These are phyloP conservation scores for Rissa tridactyla DNA, from an alignment of 2,113 vertebrate species.

Conservation along the genomic window DNA sequence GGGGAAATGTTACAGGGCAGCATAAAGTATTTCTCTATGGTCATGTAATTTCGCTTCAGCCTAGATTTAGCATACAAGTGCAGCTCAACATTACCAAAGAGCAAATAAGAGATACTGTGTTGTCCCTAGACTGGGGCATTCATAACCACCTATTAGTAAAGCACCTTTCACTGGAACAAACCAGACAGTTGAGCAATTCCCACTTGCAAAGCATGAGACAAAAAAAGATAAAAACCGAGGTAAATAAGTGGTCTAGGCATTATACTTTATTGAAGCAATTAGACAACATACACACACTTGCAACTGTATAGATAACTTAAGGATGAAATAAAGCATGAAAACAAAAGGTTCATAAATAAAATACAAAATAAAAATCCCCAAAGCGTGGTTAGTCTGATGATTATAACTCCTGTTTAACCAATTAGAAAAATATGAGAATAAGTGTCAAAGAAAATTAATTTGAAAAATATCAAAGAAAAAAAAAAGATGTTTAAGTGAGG, in stretches of 20 bases:
- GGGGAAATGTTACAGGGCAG: not conserved
- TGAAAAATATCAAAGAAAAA: not conserved
- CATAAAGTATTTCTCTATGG: not conserved
- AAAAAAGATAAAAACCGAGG: not conserved
- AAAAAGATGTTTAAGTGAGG: not conserved
- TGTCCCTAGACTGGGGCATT: not conserved
- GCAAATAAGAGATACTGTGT: not conserved
- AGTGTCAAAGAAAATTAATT: not conserved
- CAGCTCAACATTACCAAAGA: not conserved
- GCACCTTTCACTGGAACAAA: not conserved
- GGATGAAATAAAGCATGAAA: not conserved
- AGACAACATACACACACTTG: not conserved
- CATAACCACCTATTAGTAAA: not conserved
- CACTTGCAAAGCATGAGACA: not conserved
- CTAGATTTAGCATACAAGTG: not conserved
- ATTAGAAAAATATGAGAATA: not conserved
- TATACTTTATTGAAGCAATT: not conserved
- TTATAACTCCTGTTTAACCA: not conserved
- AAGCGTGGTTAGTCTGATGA: not conserved
- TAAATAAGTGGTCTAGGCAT: not conserved
- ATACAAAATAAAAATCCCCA: not conserved
- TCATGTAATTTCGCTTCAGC: not conserved
- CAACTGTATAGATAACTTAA: not conserved
- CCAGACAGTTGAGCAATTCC: not conserved
- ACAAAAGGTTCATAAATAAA: not conserved